Conservation (phyloP, 2,888 invertebrate species). For the Brenthis hecate region DNA sequence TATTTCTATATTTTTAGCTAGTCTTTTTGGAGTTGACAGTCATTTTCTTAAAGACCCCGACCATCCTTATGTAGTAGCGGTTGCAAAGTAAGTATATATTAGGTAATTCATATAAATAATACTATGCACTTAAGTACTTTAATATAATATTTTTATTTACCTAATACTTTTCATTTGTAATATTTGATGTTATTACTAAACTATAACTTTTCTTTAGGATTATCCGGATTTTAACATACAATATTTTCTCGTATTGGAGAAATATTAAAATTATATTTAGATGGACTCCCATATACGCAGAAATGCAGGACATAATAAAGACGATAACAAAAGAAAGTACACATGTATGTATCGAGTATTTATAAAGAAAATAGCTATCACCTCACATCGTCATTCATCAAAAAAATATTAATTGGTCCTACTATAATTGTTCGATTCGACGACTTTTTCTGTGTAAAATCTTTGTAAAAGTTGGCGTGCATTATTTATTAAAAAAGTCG, state of each 20-base stretch:
- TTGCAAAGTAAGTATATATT: slow-evolving; percentile 42
- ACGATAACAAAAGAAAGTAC: slow-evolving; percentile 43
- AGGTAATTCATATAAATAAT: neutral
- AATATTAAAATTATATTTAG: slow-evolving; percentile 46
- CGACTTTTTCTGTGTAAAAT: too few relatives aligned
- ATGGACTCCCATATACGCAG: slow-evolving; percentile 45
- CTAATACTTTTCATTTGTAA: neutral
- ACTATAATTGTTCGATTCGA: too few relatives aligned
- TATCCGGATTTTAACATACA: slow-evolving; percentile 45
- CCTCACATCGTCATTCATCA: neutral
- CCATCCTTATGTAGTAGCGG: slow-evolving; percentile 47
- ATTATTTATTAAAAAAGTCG: too few relatives aligned
- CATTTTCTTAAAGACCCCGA: slow-evolving; percentile 45
- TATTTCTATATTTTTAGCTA: slow-evolving; percentile 39
- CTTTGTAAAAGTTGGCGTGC: too few relatives aligned
- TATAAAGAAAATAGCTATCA: neutral
- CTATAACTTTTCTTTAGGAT: slow-evolving; percentile 41
- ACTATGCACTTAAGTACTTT: too few relatives aligned
- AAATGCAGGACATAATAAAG: slow-evolving; percentile 47
- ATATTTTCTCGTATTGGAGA: slow-evolving; percentile 52
- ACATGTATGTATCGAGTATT: slow-evolving; percentile 37
- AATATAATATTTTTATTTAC: too few relatives aligned
- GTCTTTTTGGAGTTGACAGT: slow-evolving; percentile 49
- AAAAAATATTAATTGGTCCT: too few relatives aligned
- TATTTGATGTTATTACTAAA: neutral